Percentiles rank a stretch among this genome's conserved stretches.
Conservation (phyloP, 1,140 invertebrate species). For the Conus ventricosus region DNA sequence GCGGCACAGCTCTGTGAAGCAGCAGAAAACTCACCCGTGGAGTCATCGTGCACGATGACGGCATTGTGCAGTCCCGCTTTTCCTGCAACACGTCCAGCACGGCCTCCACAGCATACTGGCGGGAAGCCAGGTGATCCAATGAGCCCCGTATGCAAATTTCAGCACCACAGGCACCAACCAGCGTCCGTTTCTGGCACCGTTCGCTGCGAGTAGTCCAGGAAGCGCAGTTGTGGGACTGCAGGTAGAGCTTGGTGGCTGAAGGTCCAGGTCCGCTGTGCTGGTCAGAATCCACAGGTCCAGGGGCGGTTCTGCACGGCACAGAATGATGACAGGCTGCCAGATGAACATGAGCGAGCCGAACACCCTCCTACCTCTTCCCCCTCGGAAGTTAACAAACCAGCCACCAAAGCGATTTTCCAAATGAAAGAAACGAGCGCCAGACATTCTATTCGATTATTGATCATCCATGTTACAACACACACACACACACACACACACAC, state of each 20-base stretch:
- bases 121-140: not conserved
- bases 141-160: slow-evolving; percentile 5
- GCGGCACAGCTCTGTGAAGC: no score
- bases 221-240: not conserved
- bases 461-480: no score
- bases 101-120: not conserved
- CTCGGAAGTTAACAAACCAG: no score
- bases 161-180: slow-evolving; percentile 1
- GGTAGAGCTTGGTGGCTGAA: not conserved
- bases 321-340: not conserved
- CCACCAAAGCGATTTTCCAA: no score
- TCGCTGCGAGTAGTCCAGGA: not conserved
- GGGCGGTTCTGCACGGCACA: not conserved
- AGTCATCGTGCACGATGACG: not conserved
- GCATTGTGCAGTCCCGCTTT: not conserved
- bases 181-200: not conserved
- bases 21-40: not conserved
- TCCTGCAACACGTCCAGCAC: not conserved
- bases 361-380: no score
- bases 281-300: not conserved
- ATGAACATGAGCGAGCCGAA: no score
- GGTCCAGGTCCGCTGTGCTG: not conserved
- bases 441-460: no score
- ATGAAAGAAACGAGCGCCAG: no score
- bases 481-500: no score